phyloP scores from a whole-genome alignment of 2,113 vertebrate genomes.

The Elachura formosa region DNA sequence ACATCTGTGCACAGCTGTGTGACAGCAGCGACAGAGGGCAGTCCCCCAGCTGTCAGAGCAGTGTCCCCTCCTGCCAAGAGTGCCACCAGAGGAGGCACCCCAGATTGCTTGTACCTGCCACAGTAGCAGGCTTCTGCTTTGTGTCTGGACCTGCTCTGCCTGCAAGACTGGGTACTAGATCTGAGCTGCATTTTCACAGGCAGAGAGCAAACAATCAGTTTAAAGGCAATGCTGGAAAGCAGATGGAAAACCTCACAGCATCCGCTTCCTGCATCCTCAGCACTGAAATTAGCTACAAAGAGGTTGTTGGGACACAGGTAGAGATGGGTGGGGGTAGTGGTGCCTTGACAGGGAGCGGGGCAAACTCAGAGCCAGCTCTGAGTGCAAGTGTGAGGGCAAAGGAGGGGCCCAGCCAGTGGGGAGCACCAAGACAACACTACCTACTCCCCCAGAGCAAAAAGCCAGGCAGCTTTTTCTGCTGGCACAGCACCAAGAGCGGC shows the following conservation, averaged over 20 bases:
- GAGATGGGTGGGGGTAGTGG: rapidly evolving
- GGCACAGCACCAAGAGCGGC: not conserved
- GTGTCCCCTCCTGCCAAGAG: not conserved
- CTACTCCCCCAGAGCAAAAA: not conserved
- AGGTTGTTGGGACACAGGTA: not conserved
- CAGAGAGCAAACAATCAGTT: not conserved
- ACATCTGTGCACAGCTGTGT: not conserved
- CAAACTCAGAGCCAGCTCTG: not conserved
- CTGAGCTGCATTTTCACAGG: not conserved
- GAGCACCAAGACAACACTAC: rapidly evolving
- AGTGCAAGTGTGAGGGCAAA: not conserved
- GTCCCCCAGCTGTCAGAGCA: not conserved
- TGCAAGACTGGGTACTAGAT: not conserved
- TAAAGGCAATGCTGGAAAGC: not conserved
- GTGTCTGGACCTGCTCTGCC: not conserved
- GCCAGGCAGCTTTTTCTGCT: not conserved
- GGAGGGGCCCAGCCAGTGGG: not conserved
- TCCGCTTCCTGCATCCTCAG: not conserved
- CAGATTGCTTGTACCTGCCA: not conserved
- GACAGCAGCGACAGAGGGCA: not conserved
- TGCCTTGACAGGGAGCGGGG: not conserved
- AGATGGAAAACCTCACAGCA: not conserved
- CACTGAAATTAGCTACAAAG: not conserved
- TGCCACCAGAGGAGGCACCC: not conserved
- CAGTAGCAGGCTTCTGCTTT: not conserved